Percentiles rank a stretch among this genome's conserved stretches.
Conservation (phyloP, 2,888 invertebrate species). For the Scaptodrosophila latifasciaeformis region DNA sequence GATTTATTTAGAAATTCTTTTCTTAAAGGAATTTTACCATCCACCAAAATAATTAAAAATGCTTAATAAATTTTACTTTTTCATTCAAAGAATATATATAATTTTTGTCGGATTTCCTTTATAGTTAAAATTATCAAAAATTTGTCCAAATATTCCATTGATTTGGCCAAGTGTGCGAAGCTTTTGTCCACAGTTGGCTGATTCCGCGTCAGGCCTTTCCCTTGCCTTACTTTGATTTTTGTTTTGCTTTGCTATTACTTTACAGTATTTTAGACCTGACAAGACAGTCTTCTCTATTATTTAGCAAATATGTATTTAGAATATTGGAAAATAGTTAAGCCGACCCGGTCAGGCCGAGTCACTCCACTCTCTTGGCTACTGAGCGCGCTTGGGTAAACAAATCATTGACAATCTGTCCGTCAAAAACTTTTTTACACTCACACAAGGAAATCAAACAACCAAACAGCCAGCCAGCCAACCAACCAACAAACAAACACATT, state of each 20-base stretch:
- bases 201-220: neutral
- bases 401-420: conserved; percentile 36
- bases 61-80: too few relatives aligned
- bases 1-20: too few relatives aligned
- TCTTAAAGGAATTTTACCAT: too few relatives aligned
- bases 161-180: conserved; percentile 26
- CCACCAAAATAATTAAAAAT: too few relatives aligned
- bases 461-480: too few relatives aligned
- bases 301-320: conserved; percentile 62
- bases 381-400: conserved; percentile 59
- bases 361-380: conserved; percentile 52
- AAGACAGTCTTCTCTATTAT: conserved; percentile 62
- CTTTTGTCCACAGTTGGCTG: conserved; percentile 42
- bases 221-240: conserved; percentile 20
- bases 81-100: too few relatives aligned
- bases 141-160: too few relatives aligned
- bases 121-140: too few relatives aligned
- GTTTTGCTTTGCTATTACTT: conserved; percentile 11
- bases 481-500: too few relatives aligned
- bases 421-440: neutral
- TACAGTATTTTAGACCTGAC: too few relatives aligned
- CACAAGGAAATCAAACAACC: too few relatives aligned
- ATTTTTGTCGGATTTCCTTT: too few relatives aligned
- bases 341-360: conserved; percentile 1
- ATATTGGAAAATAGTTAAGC: conserved; percentile 48